phyloP scores from a whole-genome alignment of 2,113 vertebrate species.

The Myrmecophaga tridactyla region DNA sequence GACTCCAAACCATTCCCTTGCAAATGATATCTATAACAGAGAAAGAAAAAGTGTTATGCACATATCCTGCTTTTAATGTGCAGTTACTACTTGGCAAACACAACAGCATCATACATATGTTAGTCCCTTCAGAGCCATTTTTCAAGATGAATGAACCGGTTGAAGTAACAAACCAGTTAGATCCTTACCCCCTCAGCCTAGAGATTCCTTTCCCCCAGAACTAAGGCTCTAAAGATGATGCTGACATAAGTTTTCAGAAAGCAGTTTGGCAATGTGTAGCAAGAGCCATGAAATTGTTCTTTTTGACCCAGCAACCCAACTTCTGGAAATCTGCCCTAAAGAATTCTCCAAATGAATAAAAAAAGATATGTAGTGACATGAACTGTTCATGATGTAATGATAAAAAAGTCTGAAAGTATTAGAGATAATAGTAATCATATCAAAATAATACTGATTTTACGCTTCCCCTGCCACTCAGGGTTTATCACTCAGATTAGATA shows the following conservation, averaged over 20 bases:
- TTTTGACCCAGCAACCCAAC: conserved; percentile 53
- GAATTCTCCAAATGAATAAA: conserved; percentile 62
- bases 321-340: conserved; percentile 71
- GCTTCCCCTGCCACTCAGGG: not conserved
- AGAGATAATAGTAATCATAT: conserved; percentile 28
- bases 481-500: not conserved
- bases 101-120: not conserved
- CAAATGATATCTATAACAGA: not conserved
- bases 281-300: conserved; percentile 40
- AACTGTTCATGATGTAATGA: conserved; percentile 63
- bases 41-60: not conserved
- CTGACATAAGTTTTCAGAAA: conserved; percentile 27
- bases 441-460: conserved; percentile 43
- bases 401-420: conserved; percentile 53
- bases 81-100: not conserved
- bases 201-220: not conserved
- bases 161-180: not conserved
- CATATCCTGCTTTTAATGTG: not conserved
- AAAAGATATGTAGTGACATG: conserved; percentile 43
- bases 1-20: not conserved
- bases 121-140: not conserved
- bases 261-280: not conserved
- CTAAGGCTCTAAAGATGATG: not conserved
- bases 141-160: not conserved
- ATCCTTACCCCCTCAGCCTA: not conserved